Base-by-base conservation (phyloP, 2,888 invertebrate genomes). In the Atethmia centrago region DNA sequence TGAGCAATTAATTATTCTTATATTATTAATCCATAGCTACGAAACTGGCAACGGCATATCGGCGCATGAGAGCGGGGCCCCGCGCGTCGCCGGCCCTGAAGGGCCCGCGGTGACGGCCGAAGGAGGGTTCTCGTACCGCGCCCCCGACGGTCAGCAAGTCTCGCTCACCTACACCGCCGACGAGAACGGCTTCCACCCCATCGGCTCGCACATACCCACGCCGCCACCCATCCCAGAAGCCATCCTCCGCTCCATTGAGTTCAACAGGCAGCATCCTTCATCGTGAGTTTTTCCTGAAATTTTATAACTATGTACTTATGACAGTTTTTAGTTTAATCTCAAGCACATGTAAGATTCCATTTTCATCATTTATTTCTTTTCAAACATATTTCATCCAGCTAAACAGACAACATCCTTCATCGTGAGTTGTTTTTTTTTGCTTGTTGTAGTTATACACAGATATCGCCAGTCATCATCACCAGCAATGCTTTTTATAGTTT, bases 171-270 rank as follows among this genome's bases (percentile, higher is more conserved):
- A 97, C 93, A 95, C 97, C 63, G 97, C 97, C 55, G 97, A 97
- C 87, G 97, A 97, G 90, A 97, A 97, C 88, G 97, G 97, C 74
- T 97, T 97, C 94, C 97, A 97, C 87, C 97, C 97, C 59, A 94
- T 90, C 79, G 97, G 97, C 69, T 96, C 96, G 1, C 97, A 97
- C 88, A 91, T 97, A 36, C 97, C 97, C 58, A 97, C 97, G 0
- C 96, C 97, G 0, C 97, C 97, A 4, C 97, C 97, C 40, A 96
- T 97, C 82, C 97, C 97, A 3, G 96, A 96, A 56, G 96, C 95
- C 63, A 97, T 97, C 86, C 90, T 96, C n/a, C 92, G 94, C 87
- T 96, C 95, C 25, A 86, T 96, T 51, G 92, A 94, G 82, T 91
- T 88, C 86, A 94, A 94, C 91, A 93, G 92, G 31, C 93, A 92